phyloP scores from a whole-genome alignment of 1,140 invertebrate genomes.

The Catajapyx aquilonaris region DNA sequence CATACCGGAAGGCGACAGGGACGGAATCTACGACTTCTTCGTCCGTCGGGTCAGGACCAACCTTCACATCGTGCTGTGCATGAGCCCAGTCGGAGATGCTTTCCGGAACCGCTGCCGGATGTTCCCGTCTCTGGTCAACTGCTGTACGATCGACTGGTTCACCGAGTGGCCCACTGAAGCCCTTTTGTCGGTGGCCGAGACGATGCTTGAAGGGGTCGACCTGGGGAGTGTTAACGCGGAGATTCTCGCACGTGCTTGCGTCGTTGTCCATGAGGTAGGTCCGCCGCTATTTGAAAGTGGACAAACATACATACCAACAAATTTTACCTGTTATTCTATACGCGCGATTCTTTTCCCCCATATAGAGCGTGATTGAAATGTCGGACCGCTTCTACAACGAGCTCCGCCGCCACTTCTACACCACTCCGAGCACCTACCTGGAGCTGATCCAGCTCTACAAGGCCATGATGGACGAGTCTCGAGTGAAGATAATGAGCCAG shows the following conservation, averaged over 20 bases:
- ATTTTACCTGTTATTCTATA: no score
- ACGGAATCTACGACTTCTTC: constrained; percentile 61
- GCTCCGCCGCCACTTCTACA: constrained; percentile 64
- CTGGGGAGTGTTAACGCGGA: constrained; percentile 20
- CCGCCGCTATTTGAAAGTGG: no score
- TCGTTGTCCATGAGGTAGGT: constrained; percentile 43
- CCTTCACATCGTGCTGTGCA: constrained; percentile 65
- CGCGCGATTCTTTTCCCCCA: no score
- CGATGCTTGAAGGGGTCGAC: constrained; percentile 27
- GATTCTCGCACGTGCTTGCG: constrained; percentile 43
- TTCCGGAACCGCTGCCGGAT: constrained; percentile 57
- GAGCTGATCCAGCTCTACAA: constrained; percentile 64
- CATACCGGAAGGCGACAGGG: constrained; percentile 40
- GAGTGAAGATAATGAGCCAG: constrained; percentile 38
- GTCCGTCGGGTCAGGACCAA: constrained; percentile 56
- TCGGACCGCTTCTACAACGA: constrained; percentile 54
- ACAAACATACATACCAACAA: no score
- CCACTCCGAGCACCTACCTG: constrained; percentile 72
- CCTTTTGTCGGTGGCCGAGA: constrained; percentile 51
- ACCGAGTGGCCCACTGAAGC: constrained; percentile 76
- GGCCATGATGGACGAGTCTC: constrained; percentile 37
- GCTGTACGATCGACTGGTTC: constrained; percentile 87
- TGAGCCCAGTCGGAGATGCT: constrained; percentile 70
- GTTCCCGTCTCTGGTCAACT: constrained; percentile 82
- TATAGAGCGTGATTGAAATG: constrained; percentile 51